These are phyloP conservation scores for Euwallacea fornicatus DNA, from an alignment of 1,140 invertebrate species.

Conservation along the genomic window DNA sequence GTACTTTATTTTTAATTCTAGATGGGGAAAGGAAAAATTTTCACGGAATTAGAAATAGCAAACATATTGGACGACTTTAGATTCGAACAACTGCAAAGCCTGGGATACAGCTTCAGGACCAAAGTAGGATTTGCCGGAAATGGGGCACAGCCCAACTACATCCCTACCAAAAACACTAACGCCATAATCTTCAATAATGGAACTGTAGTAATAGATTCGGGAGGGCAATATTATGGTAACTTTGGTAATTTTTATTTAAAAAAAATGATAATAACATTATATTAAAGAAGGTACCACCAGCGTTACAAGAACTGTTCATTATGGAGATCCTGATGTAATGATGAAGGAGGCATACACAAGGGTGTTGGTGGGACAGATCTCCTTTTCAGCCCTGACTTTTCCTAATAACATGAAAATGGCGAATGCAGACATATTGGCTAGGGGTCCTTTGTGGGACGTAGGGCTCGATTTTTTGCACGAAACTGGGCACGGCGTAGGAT, in stretches of 20 bases:
- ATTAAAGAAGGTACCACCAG: constrained; percentile 86
- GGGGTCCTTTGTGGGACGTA: constrained; percentile 77
- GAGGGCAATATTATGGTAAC: constrained; percentile 69
- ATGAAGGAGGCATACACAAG: constrained; percentile 84
- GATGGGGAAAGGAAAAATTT: constrained; percentile 48
- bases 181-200: constrained; percentile 68
- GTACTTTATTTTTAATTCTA: constrained; percentile 25
- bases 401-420: constrained; percentile 66
- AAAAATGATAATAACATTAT: constrained; percentile 8
- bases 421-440: constrained; percentile 73
- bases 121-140: constrained; percentile 88
- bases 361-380: constrained; percentile 85
- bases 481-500: constrained; percentile 88
- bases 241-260: neutral
- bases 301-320: constrained; percentile 89
- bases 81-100: constrained; percentile 67
- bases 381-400: constrained; percentile 68
- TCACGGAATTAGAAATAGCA: constrained; percentile 72
- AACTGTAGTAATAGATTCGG: constrained; percentile 71
- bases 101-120: constrained; percentile 80
- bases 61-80: constrained; percentile 67
- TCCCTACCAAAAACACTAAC: constrained; percentile 73
- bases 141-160: constrained; percentile 90
- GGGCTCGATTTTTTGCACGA: constrained; percentile 84
- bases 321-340: constrained; percentile 73